These are phyloP conservation scores for Passer domesticus DNA, from an alignment of 2,113 vertebrate species.

Conservation along the genomic window DNA sequence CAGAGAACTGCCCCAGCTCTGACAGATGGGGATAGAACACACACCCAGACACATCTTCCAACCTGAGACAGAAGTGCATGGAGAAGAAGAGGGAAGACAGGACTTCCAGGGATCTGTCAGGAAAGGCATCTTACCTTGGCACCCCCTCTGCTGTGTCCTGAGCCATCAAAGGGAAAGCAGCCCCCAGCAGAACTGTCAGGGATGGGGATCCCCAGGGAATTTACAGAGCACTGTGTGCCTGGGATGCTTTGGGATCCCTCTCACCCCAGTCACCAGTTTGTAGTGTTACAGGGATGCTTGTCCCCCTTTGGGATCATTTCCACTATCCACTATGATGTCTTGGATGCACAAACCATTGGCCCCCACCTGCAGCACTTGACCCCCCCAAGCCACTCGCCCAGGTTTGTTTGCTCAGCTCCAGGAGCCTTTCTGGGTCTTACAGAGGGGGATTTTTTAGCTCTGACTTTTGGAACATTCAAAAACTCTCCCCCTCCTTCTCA, in stretches of 20 bases:
- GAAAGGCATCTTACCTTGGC: background rate
- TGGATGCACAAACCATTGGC: rapidly evolving
- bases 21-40: background rate
- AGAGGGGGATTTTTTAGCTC: background rate
- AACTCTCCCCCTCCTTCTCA: background rate
- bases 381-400: background rate
- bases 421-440: background rate
- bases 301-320: too few species aligned
- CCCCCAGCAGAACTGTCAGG: rapidly evolving
- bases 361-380: background rate
- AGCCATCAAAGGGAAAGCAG: background rate
- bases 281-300: rapidly evolving
- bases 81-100: background rate
- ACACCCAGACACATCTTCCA: background rate
- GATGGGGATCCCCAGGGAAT: background rate
- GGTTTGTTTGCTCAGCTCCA: background rate
- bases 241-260: background rate
- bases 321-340: rapidly evolving
- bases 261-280: background rate
- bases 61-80: rapidly evolving
- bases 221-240: background rate
- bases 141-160: background rate
- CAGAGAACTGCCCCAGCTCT: background rate
- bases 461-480: conserved; percentile 4
- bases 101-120: background rate